Percentiles rank a stretch among this genome's conserved stretches.
Conservation (phyloP, 2,888 invertebrate species). For the Amiota mariae region DNA sequence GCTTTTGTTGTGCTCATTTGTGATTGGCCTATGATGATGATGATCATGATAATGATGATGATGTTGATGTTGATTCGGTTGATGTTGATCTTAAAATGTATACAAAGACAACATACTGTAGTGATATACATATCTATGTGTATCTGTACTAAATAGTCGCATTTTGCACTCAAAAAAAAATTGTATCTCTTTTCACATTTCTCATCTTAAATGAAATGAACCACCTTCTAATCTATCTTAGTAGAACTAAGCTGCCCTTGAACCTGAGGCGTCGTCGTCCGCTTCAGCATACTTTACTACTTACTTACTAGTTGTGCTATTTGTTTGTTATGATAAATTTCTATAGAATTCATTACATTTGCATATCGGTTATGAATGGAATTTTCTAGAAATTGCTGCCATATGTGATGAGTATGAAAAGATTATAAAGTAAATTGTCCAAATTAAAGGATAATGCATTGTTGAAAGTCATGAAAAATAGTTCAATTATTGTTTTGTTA, state of each 20-base stretch:
- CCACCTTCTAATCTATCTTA: background rate
- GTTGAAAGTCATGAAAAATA: conserved; percentile 13
- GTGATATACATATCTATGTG: too few relatives aligned
- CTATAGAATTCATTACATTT: conserved; percentile 2
- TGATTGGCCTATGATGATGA: conserved; percentile 40
- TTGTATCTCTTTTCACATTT: background rate
- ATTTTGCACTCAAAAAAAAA: background rate
- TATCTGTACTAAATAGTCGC: background rate
- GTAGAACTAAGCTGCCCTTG: conserved; percentile 57
- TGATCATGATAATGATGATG: conserved; percentile 37
- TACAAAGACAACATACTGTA: conserved; percentile 7
- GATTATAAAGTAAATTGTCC: conserved; percentile 18
- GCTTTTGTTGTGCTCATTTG: conserved; percentile 45
- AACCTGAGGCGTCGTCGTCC: conserved; percentile 58
- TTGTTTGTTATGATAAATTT: conserved; percentile 4
- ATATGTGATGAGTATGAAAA: background rate
- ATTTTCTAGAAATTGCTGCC: conserved; percentile 23
- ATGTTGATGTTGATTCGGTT: conserved; percentile 28
- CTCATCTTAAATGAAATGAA: conserved; percentile 7
- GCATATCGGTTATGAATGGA: conserved; percentile 47
- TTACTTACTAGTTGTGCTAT: conserved; percentile 22
- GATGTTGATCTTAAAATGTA: conserved; percentile 36
- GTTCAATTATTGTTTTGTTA: conserved; percentile 23
- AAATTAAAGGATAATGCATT: conserved; percentile 64
- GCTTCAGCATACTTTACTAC: background rate